Percentiles rank a stretch among this genome's conserved stretches.
Evolutionary conservation across 2,888 invertebrate genomes (phyloP).

Genomic region (Hyles lineata): DNA sequence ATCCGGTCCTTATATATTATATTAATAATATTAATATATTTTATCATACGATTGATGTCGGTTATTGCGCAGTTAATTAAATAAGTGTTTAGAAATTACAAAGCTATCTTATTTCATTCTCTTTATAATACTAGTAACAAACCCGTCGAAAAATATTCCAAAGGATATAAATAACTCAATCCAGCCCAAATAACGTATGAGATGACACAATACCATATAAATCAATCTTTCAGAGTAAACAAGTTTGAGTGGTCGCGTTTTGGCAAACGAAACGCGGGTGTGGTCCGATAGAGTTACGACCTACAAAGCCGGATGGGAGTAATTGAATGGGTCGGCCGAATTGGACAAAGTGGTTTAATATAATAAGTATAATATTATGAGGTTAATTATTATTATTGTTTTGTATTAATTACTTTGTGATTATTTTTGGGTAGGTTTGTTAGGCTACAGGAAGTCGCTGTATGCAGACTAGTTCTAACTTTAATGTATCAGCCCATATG

Average conservation of each 20-base stretch:
- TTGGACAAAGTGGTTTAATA: neutral
- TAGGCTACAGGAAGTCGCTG: no score
- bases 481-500: no score
- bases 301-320: conserved; percentile 19
- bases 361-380: neutral
- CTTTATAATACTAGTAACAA: no score
- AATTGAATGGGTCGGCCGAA: conserved; percentile 16
- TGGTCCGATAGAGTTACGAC: conserved; percentile 7
- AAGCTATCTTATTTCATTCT: no score
- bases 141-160: no score
- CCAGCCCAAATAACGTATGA: neutral
- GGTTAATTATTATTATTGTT: neutral
- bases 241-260: neutral
- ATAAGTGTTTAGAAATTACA: no score
- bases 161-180: neutral
- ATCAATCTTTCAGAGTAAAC: neutral
- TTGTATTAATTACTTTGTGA: neutral
- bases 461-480: no score
- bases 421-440: neutral
- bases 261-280: neutral
- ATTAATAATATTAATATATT: no score
- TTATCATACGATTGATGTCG: no score
- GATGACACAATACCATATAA: conserved; percentile 2
- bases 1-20: no score
- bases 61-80: no score